Conservation (phyloP, 2,888 invertebrate genomes). For the Digitonthophagus gazella region DNA sequence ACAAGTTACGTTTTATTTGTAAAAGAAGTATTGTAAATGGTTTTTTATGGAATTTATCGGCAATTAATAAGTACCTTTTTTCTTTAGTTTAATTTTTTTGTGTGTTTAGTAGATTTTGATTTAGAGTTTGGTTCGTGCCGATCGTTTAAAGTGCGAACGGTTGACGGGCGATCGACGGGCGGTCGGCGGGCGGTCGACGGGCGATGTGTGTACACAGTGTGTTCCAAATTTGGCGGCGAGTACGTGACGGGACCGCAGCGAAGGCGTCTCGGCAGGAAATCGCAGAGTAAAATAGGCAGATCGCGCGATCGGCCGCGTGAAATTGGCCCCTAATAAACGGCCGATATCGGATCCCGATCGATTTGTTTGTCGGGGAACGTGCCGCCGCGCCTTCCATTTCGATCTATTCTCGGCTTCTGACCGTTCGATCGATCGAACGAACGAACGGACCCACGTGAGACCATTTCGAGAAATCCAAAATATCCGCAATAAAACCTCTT, state of each 20-base stretch:
- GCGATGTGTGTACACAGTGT: too few species aligned
- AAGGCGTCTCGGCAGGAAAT: not conserved
- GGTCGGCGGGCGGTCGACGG: too few species aligned
- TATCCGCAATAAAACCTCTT: not conserved
- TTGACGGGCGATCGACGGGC: too few species aligned
- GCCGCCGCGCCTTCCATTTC: not conserved
- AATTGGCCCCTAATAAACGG: constrained; percentile 3
- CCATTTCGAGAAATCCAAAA: not conserved
- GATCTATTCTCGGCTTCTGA: not conserved
- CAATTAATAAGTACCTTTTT: too few species aligned
- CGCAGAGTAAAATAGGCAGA: constrained; percentile 10
- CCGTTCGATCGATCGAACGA: not conserved
- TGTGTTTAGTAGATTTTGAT: too few species aligned
- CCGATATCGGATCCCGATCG: constrained; percentile 1
- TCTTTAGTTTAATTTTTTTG: too few species aligned
- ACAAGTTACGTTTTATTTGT: too few species aligned
- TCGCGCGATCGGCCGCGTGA: constrained; percentile 5
- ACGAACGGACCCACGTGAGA: not conserved
- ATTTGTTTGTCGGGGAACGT: not conserved
- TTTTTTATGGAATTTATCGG: too few species aligned
- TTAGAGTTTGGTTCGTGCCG: too few species aligned
- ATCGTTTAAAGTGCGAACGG: too few species aligned
- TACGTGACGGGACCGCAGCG: not conserved
- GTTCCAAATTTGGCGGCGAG: not conserved
- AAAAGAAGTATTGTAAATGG: too few species aligned